Evolutionary conservation across 2,888 invertebrate species (phyloP).

Genomic region (Elmis aenea): DNA sequence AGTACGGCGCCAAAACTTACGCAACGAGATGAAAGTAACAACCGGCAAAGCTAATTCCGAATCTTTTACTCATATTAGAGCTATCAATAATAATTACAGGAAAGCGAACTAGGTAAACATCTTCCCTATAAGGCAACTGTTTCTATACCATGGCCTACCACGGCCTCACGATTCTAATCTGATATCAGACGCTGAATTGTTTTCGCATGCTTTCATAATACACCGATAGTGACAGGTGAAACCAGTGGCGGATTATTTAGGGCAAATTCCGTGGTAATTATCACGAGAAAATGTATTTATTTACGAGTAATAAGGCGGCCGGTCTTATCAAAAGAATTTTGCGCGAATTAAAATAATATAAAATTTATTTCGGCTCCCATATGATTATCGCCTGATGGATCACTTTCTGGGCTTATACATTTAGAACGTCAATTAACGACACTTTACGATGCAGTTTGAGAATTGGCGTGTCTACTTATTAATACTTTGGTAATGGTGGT

Average conservation of each 20-base stretch:
- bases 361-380: no score
- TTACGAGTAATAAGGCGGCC: no score
- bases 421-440: no score
- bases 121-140: constrained; percentile 40
- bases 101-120: constrained; percentile 42
- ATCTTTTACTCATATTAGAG: constrained; percentile 16
- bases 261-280: constrained; percentile 21
- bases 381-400: no score
- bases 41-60: constrained; percentile 6
- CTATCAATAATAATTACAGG: constrained; percentile 32
- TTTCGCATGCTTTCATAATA: constrained; percentile 29
- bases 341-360: no score
- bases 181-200: constrained; percentile 31
- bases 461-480: no score
- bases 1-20: no score
- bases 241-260: constrained; percentile 27
- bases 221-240: constrained; percentile 29
- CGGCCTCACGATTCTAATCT: constrained; percentile 36
- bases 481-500: no score
- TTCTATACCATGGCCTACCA: constrained; percentile 43
- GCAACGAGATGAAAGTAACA: no score
- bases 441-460: no score
- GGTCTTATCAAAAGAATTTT: no score
- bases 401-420: no score
- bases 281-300: background rate